Evolutionary conservation across 30 jellyfish, hydroid and myxozoan genomes (phyloP), one percentile per base, ranked within the genome.

Genomic region (Aurelia coerulea): DNA sequence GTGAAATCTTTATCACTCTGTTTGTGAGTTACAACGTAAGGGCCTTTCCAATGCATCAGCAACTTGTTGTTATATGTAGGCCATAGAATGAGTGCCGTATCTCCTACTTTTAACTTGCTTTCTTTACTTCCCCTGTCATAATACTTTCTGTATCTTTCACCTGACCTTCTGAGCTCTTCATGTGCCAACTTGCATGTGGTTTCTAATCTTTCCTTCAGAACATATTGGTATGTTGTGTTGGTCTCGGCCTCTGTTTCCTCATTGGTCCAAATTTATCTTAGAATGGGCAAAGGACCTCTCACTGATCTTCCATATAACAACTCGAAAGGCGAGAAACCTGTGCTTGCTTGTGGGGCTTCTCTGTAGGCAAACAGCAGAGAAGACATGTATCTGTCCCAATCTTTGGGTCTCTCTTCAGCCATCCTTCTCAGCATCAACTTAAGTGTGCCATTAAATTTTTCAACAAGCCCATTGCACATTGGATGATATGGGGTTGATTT

Each of bases 261-360:
- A 35, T 46, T 31, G 32, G 33, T 52, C 85, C 85, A 74, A 33
- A 32, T 18, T 11, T 74, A 77, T 42, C 52, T 74, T 16, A 74
- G 72, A 13, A 74, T 54, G 51, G 23, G 31, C 80, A 80, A 13
- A 9, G 83, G 90, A 34, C 83, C 90, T 34, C 83, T 31, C 13
- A 80, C 90, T 10, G 74, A 33, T 23, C 91, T 65, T 10, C 85
- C 86, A 50, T 67, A 82, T 50, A 82, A 54, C 54, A 82, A 50
- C 65, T 82, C 91, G 62, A 82, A 82, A 1, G 91, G 91, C 23
- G 91, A 51, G 51, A 82, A 68, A 9, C 91, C 86, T 17, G 91
- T 82, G 12, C 62, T 14, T 19, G 23, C 91, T 37, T 69, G 88
- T 19, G 87, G 29, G 29, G 29, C 29, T 23, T 23, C 29, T 23